Conservation (phyloP, 2,888 invertebrate genomes). For the Ectemnius lituratus region DNA sequence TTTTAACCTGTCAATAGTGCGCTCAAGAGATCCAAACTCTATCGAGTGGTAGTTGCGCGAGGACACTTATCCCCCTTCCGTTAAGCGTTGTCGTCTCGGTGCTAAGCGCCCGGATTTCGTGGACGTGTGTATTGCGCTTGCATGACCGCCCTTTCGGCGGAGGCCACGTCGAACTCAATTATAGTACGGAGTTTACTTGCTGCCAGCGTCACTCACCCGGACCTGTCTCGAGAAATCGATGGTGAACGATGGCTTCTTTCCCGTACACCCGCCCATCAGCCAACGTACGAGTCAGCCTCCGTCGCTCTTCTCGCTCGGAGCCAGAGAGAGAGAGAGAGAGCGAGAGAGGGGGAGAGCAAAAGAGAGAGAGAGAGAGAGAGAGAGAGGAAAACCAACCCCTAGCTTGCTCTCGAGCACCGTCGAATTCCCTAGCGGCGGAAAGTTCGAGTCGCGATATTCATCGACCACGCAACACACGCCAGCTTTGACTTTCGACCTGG, state of each 20-base stretch:
- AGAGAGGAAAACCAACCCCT: too few relatives aligned
- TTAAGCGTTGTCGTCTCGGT: too few relatives aligned
- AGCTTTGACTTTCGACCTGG: too few relatives aligned
- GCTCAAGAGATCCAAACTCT: neutral
- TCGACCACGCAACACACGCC: neutral
- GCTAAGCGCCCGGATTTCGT: neutral
- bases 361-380: too few relatives aligned
- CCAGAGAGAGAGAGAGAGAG: neutral
- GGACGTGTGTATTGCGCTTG: slow-evolving; percentile 18
- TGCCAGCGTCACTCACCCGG: slow-evolving; percentile 50
- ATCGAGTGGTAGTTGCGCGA: too few relatives aligned
- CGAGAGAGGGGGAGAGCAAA: too few relatives aligned
- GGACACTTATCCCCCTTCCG: too few relatives aligned
- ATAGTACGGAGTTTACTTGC: slow-evolving; percentile 57
- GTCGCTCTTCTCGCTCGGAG: slow-evolving; percentile 5
- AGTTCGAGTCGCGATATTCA: slow-evolving; percentile 17
- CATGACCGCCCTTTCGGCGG: slow-evolving; percentile 48
- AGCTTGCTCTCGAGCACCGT: neutral
- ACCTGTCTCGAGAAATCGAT: slow-evolving; percentile 60
- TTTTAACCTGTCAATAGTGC: neutral
- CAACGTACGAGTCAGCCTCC: neutral
- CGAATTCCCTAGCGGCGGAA: slow-evolving; percentile 11
- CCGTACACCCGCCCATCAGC: slow-evolving; percentile 14
- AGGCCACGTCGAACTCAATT: slow-evolving; percentile 59
- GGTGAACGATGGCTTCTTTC: slow-evolving; percentile 59